Percentiles rank a stretch among this genome's conserved stretches.
Conservation (phyloP, 2,113 vertebrate genomes). For the Spea multiplicata region DNA sequence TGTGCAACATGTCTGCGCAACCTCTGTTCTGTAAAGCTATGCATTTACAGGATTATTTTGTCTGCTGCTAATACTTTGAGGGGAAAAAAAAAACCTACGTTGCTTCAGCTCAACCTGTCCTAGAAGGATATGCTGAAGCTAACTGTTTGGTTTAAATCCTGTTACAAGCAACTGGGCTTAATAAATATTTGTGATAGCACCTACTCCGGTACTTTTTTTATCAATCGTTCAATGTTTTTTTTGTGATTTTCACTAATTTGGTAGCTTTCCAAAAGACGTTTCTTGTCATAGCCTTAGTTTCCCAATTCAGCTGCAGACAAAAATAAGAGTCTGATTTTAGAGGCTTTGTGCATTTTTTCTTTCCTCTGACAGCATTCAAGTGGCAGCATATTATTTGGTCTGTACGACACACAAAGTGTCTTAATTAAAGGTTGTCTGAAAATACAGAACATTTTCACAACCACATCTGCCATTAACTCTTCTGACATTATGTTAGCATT, state of each 20-base stretch:
- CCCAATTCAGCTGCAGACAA: slow-evolving; percentile 66
- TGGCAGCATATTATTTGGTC: slow-evolving; percentile 77
- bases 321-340: slow-evolving; percentile 71
- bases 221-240: slow-evolving; percentile 7
- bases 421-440: slow-evolving; percentile 83
- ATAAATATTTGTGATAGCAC: slow-evolving; percentile 7
- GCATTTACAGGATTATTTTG: slow-evolving; percentile 9
- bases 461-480: slow-evolving; percentile 76
- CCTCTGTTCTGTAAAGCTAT: slow-evolving; percentile 6
- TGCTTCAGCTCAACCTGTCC: neutral
- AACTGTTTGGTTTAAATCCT: neutral
- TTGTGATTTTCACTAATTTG: slow-evolving; percentile 57
- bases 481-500: slow-evolving; percentile 59
- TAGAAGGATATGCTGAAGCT: neutral
- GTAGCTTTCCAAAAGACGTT: slow-evolving; percentile 58
- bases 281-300: slow-evolving; percentile 61
- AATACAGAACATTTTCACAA: slow-evolving; percentile 69
- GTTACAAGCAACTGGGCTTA: neutral
- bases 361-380: slow-evolving; percentile 73
- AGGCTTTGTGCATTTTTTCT: slow-evolving; percentile 66
- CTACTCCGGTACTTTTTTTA: neutral
- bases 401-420: slow-evolving; percentile 67
- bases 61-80: neutral
- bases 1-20: neutral
- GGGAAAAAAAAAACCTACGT: neutral